Evolutionary conservation across 1,140 invertebrate genomes (phyloP).

Genomic region (Drosophila suzukii): DNA sequence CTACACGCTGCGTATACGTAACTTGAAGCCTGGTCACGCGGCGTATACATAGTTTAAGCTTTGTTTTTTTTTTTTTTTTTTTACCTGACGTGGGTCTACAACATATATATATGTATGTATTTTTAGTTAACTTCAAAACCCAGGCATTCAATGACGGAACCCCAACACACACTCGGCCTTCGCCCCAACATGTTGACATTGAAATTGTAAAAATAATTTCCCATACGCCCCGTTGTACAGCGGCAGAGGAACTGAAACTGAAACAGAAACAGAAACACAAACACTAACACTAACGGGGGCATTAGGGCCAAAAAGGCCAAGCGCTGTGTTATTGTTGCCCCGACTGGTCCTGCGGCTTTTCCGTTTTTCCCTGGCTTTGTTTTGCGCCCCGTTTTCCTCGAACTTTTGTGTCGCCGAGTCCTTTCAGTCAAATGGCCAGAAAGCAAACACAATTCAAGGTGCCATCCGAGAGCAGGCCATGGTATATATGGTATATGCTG

Average conservation of each 20-base stretch:
- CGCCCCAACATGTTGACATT: conserved; percentile 68
- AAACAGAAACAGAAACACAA: conserved; percentile 7
- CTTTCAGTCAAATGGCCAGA: conserved; percentile 57
- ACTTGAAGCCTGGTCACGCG: conserved; percentile 16
- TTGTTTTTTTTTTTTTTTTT: neutral
- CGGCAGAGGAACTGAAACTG: conserved; percentile 17
- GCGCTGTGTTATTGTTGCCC: conserved; percentile 25
- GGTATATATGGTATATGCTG: neutral
- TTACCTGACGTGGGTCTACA: neutral
- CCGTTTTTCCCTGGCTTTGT: conserved; percentile 10
- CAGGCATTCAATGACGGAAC: conserved; percentile 1
- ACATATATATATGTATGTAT: conserved; percentile 13
- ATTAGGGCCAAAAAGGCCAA: conserved; percentile 60
- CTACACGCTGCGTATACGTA: conserved; percentile 12
- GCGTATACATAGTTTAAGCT: conserved; percentile 16
- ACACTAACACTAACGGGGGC: conserved; percentile 1
- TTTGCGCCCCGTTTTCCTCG: neutral
- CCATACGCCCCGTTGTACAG: conserved; percentile 38
- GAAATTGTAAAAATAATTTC: conserved; percentile 80
- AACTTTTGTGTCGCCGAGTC: conserved; percentile 56
- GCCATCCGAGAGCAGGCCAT: neutral
- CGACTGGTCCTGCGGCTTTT: conserved; percentile 36
- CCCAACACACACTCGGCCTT: conserved; percentile 45
- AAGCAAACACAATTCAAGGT: conserved; percentile 63
- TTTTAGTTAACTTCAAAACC: conserved; percentile 47